Base-by-base conservation (phyloP, 2,888 invertebrate genomes). In the Dryadula phaetusa region DNA sequence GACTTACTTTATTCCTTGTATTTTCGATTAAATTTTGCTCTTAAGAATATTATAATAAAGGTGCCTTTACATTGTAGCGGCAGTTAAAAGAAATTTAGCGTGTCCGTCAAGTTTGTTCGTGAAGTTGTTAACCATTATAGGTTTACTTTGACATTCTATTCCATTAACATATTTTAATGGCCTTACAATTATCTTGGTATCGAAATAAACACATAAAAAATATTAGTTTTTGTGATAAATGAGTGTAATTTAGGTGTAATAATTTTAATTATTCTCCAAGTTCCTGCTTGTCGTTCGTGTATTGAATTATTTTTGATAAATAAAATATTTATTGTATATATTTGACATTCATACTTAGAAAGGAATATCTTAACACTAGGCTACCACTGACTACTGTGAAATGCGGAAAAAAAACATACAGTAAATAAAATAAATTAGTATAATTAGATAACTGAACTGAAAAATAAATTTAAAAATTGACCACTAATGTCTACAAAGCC, bases 131-230 rank as follows among this genome's bases (percentile, higher is more conserved):
- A 42, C 52, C 37, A 53, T 63, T 52, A 63, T 63, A 52, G 53
- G 62, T 53, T 63, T 28, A 63, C 62, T 53, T 63, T 63, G 62
- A 49, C 62, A 47, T 63, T 60, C 60, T 60, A 44, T 60, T 60
- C 60, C 60, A 60, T 60, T 60, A 60, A 32, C 3, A 60, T 32
- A 44, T 60, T 60, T 60, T 60, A 60, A 60, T 60, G 44, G 60
- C 4, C 60, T 44, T 14, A 56, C 60, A 60, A 60, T 60, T 60
- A 60, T 60, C 44, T 44, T 18, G 42, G 2, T 44, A 28, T 44
- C 44, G 44, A 32, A 42, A 18, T 42, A 16, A 60, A 44, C 42
- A 60, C 6, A 44, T 44, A 12, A 60, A 60, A 58, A n/a, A 56
- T 22, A 40, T 14, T n/a, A 40, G 3, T 20, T 28, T 28, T 0